Percentiles rank a stretch among this genome's conserved stretches.
phyloP scores from a whole-genome alignment of 2,888 invertebrate species.

The Tanytarsus gracilentus region DNA sequence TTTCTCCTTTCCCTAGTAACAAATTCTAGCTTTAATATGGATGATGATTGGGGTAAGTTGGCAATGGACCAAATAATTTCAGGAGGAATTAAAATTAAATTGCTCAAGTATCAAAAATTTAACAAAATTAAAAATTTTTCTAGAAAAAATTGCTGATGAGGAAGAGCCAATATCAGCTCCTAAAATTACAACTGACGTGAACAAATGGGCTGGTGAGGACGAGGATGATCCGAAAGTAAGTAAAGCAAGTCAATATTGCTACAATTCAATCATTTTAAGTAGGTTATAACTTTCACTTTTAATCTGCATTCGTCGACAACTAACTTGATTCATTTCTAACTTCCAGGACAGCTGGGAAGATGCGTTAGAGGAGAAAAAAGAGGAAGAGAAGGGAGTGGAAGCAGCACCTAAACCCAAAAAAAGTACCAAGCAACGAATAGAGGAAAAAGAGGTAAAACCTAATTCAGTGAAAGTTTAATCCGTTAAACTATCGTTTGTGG shows the following conservation, averaged over 20 bases:
- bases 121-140: constrained; percentile 22
- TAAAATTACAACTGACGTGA: constrained; percentile 48
- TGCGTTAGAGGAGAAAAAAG: constrained; percentile 67
- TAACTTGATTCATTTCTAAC: constrained; percentile 29
- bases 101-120: neutral
- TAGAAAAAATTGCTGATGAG: constrained; percentile 41
- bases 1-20: neutral
- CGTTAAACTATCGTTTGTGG: neutral
- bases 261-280: neutral
- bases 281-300: constrained; percentile 19
- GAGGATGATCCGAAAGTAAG: constrained; percentile 77
- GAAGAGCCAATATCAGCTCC: constrained; percentile 62
- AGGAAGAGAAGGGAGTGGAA: constrained; percentile 62
- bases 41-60: constrained; percentile 60
- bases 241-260: neutral
- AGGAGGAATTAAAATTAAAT: neutral
- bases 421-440: constrained; percentile 67
- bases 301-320: too few relatives aligned
- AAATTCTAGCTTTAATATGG: constrained; percentile 44
- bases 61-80: neutral
- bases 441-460: constrained; percentile 69
- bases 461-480: neutral
- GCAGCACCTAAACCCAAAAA: constrained; percentile 64
- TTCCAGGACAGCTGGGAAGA: constrained; percentile 90
- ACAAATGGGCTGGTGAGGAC: constrained; percentile 84